These are phyloP conservation scores for Myotis pilosus DNA, from an alignment of 2,797 vertebrate species.

Conservation along the genomic window DNA sequence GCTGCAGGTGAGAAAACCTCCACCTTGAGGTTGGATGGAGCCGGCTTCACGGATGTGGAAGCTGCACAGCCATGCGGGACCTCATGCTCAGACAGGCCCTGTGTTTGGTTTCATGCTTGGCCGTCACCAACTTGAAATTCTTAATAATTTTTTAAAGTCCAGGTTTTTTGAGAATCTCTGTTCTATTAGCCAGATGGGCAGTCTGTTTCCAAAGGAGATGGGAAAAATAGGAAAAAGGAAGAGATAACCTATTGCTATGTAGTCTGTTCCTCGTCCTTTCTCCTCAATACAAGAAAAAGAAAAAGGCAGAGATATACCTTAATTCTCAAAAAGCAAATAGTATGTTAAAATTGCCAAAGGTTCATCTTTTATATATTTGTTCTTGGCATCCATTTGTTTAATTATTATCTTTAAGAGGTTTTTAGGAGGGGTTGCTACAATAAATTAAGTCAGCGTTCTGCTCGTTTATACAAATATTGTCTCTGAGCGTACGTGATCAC, in stretches of 20 bases:
- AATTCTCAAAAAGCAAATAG: not conserved
- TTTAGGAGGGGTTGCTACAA: slow-evolving; percentile 8
- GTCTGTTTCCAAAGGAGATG: not conserved
- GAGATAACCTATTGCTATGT: not conserved
- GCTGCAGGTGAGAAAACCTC: not conserved
- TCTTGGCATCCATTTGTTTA: not conserved
- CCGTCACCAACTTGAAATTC: not conserved
- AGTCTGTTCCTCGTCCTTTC: not conserved
- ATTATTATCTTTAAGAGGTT: not conserved
- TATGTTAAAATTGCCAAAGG: not conserved
- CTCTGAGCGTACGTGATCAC: not conserved
- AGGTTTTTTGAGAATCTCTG: not conserved
- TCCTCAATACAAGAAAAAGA: not conserved
- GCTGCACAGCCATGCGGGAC: accelerated
- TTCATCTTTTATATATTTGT: not conserved
- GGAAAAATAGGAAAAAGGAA: not conserved
- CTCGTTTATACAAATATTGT: not conserved
- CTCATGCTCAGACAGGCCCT: too few relatives aligned
- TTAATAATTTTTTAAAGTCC: not conserved
- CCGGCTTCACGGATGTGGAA: accelerated
- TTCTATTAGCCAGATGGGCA: not conserved
- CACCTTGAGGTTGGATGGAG: not conserved
- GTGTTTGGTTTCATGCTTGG: not conserved
- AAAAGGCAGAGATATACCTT: not conserved
- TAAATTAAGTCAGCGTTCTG: slow-evolving; percentile 12